A percentile compares a stretch with the other conserved stretches of the same genome.
These are phyloP conservation scores for Andricus curvator DNA, from an alignment of 2,888 invertebrate genomes.

Conservation along the genomic window DNA sequence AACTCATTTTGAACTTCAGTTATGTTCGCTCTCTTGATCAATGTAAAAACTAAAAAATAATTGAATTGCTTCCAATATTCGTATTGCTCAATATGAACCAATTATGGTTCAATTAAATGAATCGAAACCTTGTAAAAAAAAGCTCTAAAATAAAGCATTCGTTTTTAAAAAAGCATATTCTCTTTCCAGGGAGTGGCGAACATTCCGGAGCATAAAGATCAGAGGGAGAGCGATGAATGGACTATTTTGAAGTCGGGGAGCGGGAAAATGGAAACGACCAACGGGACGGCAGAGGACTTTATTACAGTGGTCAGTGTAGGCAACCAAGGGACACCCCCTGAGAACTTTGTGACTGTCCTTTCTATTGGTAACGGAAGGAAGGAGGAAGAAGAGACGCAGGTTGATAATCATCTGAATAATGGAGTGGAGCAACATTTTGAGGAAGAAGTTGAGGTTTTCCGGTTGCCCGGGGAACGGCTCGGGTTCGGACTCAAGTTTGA, in stretches of 20 bases:
- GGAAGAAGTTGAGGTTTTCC: constrained; percentile 89
- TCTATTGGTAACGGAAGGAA: constrained; percentile 80
- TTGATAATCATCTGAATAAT: constrained; percentile 46
- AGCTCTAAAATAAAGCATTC: no score
- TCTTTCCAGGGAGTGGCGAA: constrained; percentile 68
- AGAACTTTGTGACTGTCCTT: constrained; percentile 82
- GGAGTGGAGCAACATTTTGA: constrained; percentile 76
- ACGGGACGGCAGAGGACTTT: constrained; percentile 75
- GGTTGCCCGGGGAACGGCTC: constrained; percentile 92
- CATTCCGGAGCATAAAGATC: constrained; percentile 65
- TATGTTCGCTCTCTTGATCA: no score
- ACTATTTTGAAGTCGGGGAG: constrained; percentile 55
- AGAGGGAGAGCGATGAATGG: constrained; percentile 62
- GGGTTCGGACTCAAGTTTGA: constrained; percentile 96
- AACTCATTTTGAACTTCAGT: no score
- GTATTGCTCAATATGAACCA: no score
- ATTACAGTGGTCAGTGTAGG: constrained; percentile 83
- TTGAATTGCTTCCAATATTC: no score
- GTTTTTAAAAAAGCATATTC: no score
- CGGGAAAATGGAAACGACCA: constrained; percentile 62
- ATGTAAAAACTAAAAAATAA: no score
- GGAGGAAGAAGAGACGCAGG: constrained; percentile 61
- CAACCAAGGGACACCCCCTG: constrained; percentile 55
- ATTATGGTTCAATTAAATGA: no score
- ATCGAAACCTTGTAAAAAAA: no score